phyloP scores from a whole-genome alignment of 2,888 invertebrate species.

The Lepidonotus clava region DNA sequence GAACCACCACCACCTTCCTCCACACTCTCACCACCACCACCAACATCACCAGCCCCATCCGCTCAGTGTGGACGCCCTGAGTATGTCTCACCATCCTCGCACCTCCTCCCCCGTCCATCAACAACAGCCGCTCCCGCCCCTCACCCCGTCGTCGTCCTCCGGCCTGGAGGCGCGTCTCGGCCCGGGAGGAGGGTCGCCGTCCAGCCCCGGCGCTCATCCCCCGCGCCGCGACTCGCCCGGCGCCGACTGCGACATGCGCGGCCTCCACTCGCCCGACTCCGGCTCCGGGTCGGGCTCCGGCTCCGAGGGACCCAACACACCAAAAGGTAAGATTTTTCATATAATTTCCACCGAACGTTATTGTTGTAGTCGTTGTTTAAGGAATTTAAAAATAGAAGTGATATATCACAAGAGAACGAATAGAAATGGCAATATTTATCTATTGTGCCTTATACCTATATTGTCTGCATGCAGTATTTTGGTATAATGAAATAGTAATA shows the following conservation, averaged over 20 bases:
- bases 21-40: background rate
- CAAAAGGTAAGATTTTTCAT: background rate
- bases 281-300: conserved; percentile 6
- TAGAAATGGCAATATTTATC: background rate
- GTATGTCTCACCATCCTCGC: background rate
- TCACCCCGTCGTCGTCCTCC: background rate
- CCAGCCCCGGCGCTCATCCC: background rate
- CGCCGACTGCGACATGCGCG: conserved; percentile 44
- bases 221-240: conserved; percentile 20
- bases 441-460: no score
- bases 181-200: background rate
- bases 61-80: conserved; percentile 22
- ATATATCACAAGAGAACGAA: background rate
- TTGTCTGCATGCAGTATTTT: no score
- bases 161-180: background rate
- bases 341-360: background rate
- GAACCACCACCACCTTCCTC: background rate
- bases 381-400: background rate
- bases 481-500: no score
- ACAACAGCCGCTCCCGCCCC: background rate
- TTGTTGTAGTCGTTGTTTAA: background rate
- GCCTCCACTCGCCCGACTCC: conserved; percentile 21
- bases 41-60: background rate
- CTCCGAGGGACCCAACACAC: background rate
- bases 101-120: background rate